These are phyloP conservation scores for Hydrozoanthus tunicans DNA, from an alignment of 64 coral and sea anemone genomes.

Conservation along the genomic window DNA sequence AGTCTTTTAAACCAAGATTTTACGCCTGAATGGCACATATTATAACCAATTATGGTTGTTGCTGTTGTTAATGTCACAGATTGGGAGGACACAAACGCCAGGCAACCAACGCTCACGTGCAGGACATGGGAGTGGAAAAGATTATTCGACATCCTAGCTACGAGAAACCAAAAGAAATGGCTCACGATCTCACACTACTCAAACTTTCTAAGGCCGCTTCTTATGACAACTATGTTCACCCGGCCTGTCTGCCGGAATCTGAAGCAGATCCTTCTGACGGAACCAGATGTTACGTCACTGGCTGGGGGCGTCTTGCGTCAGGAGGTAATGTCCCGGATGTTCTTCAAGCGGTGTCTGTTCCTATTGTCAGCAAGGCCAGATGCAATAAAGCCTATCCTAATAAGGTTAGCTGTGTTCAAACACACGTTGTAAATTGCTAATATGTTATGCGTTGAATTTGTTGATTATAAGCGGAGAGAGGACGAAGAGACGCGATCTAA, in stretches of 20 bases:
- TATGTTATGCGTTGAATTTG: no score
- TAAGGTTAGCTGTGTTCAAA: constrained; percentile 5
- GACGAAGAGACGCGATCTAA: no score
- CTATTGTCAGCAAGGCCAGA: constrained; percentile 62
- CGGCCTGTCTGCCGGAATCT: constrained; percentile 70
- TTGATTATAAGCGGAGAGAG: no score
- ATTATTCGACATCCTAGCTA: constrained; percentile 63
- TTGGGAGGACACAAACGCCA: constrained; percentile 63
- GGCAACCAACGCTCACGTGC: constrained; percentile 14
- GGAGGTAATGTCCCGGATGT: constrained; percentile 63
- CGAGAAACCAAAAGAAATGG: constrained; percentile 67
- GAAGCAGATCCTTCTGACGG: constrained; percentile 45
- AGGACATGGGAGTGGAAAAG: constrained; percentile 63
- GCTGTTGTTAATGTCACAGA: not conserved
- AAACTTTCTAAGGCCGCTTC: constrained; percentile 54
- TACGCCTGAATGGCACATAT: no score
- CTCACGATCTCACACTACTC: constrained; percentile 60
- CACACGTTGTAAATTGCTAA: no score
- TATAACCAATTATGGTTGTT: no score
- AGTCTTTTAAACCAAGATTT: no score
- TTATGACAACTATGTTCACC: constrained; percentile 59
- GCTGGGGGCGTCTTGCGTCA: constrained; percentile 60
- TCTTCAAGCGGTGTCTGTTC: constrained; percentile 66
- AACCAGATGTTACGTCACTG: constrained; percentile 80
- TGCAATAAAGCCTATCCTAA: constrained; percentile 72